Conservation (phyloP, 2,113 vertebrate species). For the Plecturocebus donacophilus region DNA sequence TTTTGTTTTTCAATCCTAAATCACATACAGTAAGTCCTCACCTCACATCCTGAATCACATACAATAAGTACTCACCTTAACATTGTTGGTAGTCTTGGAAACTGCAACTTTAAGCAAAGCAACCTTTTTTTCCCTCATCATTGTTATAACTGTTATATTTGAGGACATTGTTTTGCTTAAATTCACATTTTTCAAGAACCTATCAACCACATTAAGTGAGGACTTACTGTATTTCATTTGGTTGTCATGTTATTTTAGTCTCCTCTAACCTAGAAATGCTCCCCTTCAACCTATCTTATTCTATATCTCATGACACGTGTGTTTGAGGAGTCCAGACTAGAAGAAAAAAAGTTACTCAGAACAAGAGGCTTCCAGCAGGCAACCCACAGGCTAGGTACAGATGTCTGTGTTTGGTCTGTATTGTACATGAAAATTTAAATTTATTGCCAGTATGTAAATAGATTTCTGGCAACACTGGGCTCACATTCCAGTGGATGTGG, state of each 20-base stretch:
- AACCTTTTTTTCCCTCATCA: neutral
- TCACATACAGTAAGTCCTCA: neutral
- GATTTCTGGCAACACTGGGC: neutral
- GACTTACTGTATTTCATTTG: neutral
- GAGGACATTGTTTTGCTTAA: neutral
- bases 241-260: constrained; percentile 13
- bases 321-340: neutral
- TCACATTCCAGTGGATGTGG: neutral
- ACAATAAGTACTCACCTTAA: neutral
- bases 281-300: neutral
- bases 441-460: neutral
- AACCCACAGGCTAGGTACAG: neutral
- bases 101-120: neutral
- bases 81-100: neutral
- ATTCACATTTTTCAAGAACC: neutral
- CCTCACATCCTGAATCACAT: neutral
- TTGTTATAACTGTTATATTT: neutral
- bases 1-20: neutral
- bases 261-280: neutral
- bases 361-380: neutral
- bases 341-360: constrained; percentile 23
- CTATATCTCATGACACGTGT: neutral
- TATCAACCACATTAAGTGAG: neutral
- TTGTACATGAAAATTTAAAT: neutral
- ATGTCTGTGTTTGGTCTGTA: neutral